Evolutionary conservation across 2,888 invertebrate species (phyloP), one percentile per base, ranked within the genome.

Genomic region (Disparrhopalites patrizii): DNA sequence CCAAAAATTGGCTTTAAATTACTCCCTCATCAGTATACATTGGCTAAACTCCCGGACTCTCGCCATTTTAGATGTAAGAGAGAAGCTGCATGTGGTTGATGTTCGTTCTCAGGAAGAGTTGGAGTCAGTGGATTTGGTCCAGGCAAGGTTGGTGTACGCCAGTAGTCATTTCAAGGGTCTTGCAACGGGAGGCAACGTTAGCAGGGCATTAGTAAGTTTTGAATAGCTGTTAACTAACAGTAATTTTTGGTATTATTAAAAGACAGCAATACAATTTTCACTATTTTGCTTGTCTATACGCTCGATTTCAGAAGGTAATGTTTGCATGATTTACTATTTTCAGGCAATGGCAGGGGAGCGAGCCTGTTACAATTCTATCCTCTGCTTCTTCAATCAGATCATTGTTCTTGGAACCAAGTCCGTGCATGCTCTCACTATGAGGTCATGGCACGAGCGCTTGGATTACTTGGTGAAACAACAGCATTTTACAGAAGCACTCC

Each of bases 121-220:
- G 23, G 92, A 93, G 80, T 84, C 87, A 27, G 81, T 91, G 70
- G 93, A 94, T 78, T 83, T 93, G 72, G 87, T 88, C 33, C 85
- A 85, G 76, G 88, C 91, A 18, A 87, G 90, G 43, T 83, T 93
- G 43, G 90, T 93, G 0, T 93, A 93, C 77, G 88, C 90, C 51
- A 91, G 91, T 33, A 90, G 92, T 50, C 91, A 90, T 79, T 91
- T 90, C 77, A 86, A 94, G 82, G 97, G 91, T 0, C 82, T 96
- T 43, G 94, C 95, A 68, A 97, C 97, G 0, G 98, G 98, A 5
- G 96, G 97, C 0, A 93, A 94, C 78, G 98, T 89, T 68, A 87
- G 87, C 77, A 84, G 85, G 79, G 90, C 90, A 13, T 84, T 91
- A 85, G 83, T 83, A 77, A 78, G 79, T 81, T 81, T 81, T 61